Evolutionary conservation across 2,113 vertebrate species (phyloP), one percentile per base, ranked within the genome.

Genomic region (Rousettus leschenaultii): DNA sequence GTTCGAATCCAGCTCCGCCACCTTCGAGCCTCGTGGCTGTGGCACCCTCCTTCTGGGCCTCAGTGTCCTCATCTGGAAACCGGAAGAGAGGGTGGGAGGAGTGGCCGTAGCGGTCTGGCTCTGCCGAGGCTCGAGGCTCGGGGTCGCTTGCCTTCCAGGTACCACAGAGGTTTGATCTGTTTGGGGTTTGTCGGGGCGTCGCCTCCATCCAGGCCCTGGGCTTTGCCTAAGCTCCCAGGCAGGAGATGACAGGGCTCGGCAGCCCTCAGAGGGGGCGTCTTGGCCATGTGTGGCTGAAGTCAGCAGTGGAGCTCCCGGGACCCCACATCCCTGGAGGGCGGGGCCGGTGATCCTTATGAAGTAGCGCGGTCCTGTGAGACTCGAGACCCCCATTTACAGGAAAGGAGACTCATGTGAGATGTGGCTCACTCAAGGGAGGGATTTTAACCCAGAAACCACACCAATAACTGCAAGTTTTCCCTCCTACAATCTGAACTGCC

Each of bases 11-110:
- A 9, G n/a, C 33, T 35, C 40, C 26, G 9, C 28, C 53, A 8
- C 5, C 63, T 26, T n/a, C 26, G 0, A 28, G 45, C 48, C 24
- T 14, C 0, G 4, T 1, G 24, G 66, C 45, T 3, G 5, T 1
- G 13, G 2, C 24, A 22, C 16, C 51, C 51, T 73, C 38, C 57
- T 21, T 18, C 57, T 2, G 33, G n/a, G 61, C 43, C 48, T 83
- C 48, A 7, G 89, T 91, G 77, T 89, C 66, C 61, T 61, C 12
- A 33, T 77, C 61, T 83, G 73, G 30, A n/a, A 51, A 66, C 57
- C 35, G 66, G 74, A 13, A 61, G 57, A n/a, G 9, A 8, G 30
- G 18, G 28, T 2, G 12, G 35, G 21, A 12, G 43, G 14, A 15
- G 24, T 0, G 1, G 33, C 2, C 6, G 61, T n/a, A 0, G 38